Percentiles rank a stretch among this genome's conserved stretches.
Conservation (phyloP, 1,140 invertebrate species). For the Heliconius eleuchia region DNA sequence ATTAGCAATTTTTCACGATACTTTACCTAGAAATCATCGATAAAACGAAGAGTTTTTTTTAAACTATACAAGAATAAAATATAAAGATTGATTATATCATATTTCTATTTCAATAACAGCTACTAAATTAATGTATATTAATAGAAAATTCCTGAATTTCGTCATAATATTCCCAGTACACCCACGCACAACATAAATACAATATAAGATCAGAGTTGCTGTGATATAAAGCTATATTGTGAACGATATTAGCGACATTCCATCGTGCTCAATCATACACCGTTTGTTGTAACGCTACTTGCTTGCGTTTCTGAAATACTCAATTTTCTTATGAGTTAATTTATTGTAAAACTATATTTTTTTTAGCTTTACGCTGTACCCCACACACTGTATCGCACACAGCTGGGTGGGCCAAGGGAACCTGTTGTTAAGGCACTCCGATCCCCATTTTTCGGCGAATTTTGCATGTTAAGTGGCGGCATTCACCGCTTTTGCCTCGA, state of each 20-base stretch:
- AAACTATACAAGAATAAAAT: neutral
- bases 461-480: too few relatives aligned
- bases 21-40: too few relatives aligned
- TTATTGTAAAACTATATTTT: too few relatives aligned
- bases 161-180: neutral
- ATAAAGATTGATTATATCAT: neutral
- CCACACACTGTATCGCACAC: too few relatives aligned
- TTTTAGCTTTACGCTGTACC: too few relatives aligned
- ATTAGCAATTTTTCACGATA: neutral
- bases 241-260: constrained; percentile 26
- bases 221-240: constrained; percentile 23
- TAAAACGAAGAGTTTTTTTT: too few relatives aligned
- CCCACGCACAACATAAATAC: neutral
- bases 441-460: too few relatives aligned
- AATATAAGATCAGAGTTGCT: neutral
- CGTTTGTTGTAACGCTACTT: constrained; percentile 7
- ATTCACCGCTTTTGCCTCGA: too few relatives aligned
- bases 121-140: neutral
- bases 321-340: neutral
- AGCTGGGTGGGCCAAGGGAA: too few relatives aligned
- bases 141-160: neutral
- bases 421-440: too few relatives aligned
- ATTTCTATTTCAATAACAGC: neutral
- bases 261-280: constrained; percentile 22
- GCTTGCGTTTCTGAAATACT: constrained; percentile 5